A percentile compares a stretch with the other conserved stretches of the same genome.
Evolutionary conservation across 2,797 vertebrate species (phyloP).

Genomic region (Cossypha dichroa): DNA sequence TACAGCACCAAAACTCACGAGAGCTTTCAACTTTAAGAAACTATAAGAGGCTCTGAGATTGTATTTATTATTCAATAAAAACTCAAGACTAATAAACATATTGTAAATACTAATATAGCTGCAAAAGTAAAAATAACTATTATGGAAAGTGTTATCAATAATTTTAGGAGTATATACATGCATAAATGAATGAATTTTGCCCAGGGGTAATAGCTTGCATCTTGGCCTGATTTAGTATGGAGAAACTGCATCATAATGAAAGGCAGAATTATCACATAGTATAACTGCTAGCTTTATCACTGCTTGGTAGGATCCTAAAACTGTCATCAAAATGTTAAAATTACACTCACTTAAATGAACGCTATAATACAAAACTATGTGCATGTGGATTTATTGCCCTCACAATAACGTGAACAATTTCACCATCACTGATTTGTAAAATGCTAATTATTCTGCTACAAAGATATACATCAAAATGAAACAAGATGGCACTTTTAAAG

Average conservation of each 20-base stretch:
- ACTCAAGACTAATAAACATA: conserved; percentile 85
- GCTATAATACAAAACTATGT: neutral
- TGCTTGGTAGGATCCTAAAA: conserved; percentile 75
- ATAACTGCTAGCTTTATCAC: conserved; percentile 76
- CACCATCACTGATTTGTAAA: conserved; percentile 35
- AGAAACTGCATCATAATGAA: conserved; percentile 81
- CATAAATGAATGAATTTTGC: conserved; percentile 90
- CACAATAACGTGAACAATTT: conserved; percentile 13
- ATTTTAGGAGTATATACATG: conserved; percentile 89
- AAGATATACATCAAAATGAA: conserved; percentile 44
- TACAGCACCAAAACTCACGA: conserved; percentile 32
- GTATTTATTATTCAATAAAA: conserved; percentile 73
- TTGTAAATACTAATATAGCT: conserved; percentile 85
- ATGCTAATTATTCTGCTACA: conserved; percentile 23
- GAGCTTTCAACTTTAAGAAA: conserved; percentile 58
- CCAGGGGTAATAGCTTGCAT: conserved; percentile 84
- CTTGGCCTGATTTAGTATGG: conserved; percentile 83
- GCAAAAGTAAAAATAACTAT: conserved; percentile 90
- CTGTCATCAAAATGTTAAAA: conserved; percentile 74
- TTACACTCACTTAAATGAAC: conserved; percentile 48
- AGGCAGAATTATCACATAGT: conserved; percentile 85
- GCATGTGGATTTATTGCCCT: conserved; percentile 43
- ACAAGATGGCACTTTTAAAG: neutral
- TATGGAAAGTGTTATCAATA: conserved; percentile 91
- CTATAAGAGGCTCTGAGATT: conserved; percentile 33